Conservation (phyloP, 2,113 vertebrate species). For the Eretmodus cyanostictus region DNA sequence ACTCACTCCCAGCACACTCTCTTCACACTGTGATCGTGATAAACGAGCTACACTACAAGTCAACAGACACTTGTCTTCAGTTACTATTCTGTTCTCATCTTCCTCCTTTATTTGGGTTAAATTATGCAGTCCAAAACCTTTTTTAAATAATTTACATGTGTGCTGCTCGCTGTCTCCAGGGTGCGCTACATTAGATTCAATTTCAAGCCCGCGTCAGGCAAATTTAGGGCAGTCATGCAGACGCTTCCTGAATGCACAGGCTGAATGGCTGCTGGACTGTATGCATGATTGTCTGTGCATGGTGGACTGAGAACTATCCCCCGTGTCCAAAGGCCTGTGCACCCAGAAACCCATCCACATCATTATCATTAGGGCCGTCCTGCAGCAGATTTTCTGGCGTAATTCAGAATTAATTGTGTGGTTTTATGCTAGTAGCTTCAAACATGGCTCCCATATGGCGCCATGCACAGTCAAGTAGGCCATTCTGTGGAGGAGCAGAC, state of each 20-base stretch:
- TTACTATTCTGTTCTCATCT: slow-evolving; percentile 42
- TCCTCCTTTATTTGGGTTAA: slow-evolving; percentile 47
- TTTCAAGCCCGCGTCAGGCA: slow-evolving; percentile 44
- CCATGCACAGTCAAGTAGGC: neutral
- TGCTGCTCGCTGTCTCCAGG: slow-evolving; percentile 37
- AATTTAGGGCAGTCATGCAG: slow-evolving; percentile 55
- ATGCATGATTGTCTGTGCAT: neutral
- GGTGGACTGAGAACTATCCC: neutral
- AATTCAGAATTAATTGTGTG: slow-evolving; percentile 41
- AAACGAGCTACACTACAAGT: slow-evolving; percentile 21
- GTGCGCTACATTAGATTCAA: slow-evolving; percentile 46
- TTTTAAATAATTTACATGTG: slow-evolving; percentile 50
- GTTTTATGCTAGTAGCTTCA: slow-evolving; percentile 28
- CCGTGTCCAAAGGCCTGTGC: neutral
- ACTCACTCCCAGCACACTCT: neutral
- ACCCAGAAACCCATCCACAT: neutral
- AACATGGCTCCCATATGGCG: slow-evolving; percentile 31
- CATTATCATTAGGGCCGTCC: neutral
- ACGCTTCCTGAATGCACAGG: slow-evolving; percentile 26
- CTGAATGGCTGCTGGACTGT: neutral
- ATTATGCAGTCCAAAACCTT: slow-evolving; percentile 48
- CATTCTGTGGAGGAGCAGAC: neutral
- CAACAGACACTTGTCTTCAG: slow-evolving; percentile 30
- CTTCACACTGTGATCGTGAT: slow-evolving; percentile 3
- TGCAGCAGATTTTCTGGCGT: slow-evolving; percentile 37